A percentile compares a stretch with the other conserved stretches of the same genome.
Evolutionary conservation across 2,888 invertebrate species (phyloP).

Genomic region (Pollenia amentaria): DNA sequence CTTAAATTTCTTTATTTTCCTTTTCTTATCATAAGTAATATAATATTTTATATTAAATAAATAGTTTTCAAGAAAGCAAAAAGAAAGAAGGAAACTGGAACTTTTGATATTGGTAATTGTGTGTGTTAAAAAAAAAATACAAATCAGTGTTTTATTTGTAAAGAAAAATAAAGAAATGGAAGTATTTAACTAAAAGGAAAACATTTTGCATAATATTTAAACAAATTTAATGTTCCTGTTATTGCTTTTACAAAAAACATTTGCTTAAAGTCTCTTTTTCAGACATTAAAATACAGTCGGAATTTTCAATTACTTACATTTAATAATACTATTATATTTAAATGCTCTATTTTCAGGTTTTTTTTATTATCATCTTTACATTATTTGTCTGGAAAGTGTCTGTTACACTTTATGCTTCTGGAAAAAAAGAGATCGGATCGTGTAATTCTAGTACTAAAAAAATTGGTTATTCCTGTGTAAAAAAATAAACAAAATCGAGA

Average conservation of each 20-base stretch:
- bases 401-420: no score
- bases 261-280: not conserved
- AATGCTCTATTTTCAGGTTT: conserved; percentile 20
- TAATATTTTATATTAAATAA: conserved; percentile 7
- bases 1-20: not conserved
- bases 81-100: not conserved
- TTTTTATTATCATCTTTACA: not conserved
- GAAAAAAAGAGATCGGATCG: no score
- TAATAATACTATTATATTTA: not conserved
- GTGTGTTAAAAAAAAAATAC: not conserved
- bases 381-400: not conserved
- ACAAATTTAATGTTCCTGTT: no score
- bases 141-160: not conserved
- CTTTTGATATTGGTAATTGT: not conserved
- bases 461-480: no score
- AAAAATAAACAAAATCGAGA: not conserved
- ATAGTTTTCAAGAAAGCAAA: not conserved
- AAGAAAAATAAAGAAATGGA: not conserved
- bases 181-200: no score
- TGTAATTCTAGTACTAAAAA: no score
- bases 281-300: not conserved
- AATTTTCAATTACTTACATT: no score
- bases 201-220: no score
- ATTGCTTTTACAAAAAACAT: no score
- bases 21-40: conserved; percentile 11